Percentiles rank a stretch among this genome's conserved stretches.
Evolutionary conservation across 2,797 vertebrate genomes (phyloP).

Genomic region (Molothrus aeneus): DNA sequence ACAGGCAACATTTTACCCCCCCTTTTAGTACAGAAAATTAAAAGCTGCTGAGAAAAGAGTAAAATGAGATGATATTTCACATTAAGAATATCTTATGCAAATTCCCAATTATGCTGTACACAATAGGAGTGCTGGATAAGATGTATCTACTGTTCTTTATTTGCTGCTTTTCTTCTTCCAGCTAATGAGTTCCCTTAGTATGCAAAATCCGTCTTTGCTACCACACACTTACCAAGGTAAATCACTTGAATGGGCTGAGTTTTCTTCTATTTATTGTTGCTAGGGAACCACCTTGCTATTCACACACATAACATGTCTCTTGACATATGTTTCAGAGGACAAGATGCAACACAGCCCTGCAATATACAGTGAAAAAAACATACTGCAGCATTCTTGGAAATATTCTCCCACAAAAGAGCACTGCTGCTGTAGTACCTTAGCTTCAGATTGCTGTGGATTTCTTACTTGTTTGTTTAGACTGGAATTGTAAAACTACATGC

Average conservation of each 20-base stretch:
- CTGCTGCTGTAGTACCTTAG: neutral
- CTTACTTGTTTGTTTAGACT: neutral
- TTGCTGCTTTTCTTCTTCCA: slow-evolving; percentile 2
- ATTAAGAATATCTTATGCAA: neutral
- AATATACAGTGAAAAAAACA: neutral
- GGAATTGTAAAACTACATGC: neutral
- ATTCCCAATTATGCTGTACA: neutral
- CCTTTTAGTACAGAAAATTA: neutral
- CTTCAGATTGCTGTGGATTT: neutral
- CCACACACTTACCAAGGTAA: neutral
- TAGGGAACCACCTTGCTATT: slow-evolving; percentile 48
- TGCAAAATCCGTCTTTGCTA: slow-evolving; percentile 14
- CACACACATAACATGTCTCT: neutral
- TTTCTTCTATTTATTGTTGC: slow-evolving; percentile 51
- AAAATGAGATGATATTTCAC: neutral
- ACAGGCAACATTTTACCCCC: neutral
- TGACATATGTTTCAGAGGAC: neutral
- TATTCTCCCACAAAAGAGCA: neutral
- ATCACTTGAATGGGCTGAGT: slow-evolving; percentile 38
- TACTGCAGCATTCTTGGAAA: neutral
- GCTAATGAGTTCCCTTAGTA: neutral
- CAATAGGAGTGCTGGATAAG: neutral
- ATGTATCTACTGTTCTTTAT: neutral
- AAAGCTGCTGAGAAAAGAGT: neutral
- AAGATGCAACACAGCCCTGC: neutral